Conservation (phyloP, 2,797 vertebrate species). For the Mormyrus proboscirostris region DNA sequence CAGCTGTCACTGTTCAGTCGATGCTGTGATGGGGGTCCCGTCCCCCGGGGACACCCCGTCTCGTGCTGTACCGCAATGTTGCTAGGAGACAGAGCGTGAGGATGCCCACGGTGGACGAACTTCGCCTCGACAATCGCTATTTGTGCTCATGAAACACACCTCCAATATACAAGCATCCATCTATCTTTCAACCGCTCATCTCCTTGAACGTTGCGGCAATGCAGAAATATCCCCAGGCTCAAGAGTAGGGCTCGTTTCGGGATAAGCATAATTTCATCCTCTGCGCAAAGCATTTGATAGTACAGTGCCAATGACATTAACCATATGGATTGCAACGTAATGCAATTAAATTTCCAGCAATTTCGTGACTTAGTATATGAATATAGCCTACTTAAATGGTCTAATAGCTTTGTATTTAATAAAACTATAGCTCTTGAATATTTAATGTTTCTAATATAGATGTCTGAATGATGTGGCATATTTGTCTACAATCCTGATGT, state of each 20-base stretch:
- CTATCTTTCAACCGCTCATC: neutral
- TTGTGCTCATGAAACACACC: conserved; percentile 12
- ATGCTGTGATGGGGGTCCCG: conserved; percentile 22
- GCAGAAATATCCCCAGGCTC: neutral
- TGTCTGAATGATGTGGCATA: neutral
- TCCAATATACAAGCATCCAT: neutral
- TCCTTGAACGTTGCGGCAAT: neutral
- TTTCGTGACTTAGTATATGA: neutral
- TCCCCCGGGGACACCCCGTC: conserved; percentile 23
- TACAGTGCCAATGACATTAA: neutral
- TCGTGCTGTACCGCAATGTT: conserved; percentile 31
- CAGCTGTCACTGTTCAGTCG: conserved; percentile 26
- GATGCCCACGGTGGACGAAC: conserved; percentile 24
- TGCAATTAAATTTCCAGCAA: neutral
- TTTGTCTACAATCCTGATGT: neutral
- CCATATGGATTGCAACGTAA: neutral
- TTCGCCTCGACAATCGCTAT: conserved; percentile 11
- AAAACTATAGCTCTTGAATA: neutral
- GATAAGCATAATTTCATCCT: neutral
- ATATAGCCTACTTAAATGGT: neutral
- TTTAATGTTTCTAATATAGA: neutral
- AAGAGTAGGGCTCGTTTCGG: neutral
- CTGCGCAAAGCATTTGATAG: neutral
- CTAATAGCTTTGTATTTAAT: neutral
- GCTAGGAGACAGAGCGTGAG: conserved; percentile 36